Conservation (phyloP, 1,140 invertebrate genomes). For the Acromyrmex charruanus region DNA sequence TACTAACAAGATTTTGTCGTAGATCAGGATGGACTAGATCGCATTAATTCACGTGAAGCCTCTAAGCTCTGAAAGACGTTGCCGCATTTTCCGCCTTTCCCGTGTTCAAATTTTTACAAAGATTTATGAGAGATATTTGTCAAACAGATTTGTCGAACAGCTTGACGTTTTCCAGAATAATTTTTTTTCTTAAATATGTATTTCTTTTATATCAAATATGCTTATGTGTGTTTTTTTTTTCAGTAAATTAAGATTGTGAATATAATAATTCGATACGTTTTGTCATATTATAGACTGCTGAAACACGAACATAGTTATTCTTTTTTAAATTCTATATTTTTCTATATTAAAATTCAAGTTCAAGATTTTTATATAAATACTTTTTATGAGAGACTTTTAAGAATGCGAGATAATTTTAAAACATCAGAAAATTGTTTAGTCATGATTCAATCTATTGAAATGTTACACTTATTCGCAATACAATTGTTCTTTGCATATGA, state of each 20-base stretch:
- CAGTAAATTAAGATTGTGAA: not conserved
- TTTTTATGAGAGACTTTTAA: not conserved
- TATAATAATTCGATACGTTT: not conserved
- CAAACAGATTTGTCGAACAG: conserved; percentile 20
- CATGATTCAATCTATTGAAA: not conserved
- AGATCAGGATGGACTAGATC: conserved; percentile 56
- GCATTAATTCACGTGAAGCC: conserved; percentile 52
- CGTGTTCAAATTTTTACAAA: conserved; percentile 42
- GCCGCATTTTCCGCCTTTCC: conserved; percentile 36
- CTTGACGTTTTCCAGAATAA: not conserved
- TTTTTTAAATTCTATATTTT: too few species aligned
- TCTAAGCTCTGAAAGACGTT: conserved; percentile 28
- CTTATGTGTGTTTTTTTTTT: not conserved
- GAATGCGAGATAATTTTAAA: not conserved
- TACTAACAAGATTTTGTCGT: conserved; percentile 61
- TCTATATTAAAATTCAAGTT: too few species aligned
- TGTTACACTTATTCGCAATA: not conserved
- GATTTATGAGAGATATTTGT: conserved; percentile 39
- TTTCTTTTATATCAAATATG: not conserved
- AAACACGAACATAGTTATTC: too few species aligned
- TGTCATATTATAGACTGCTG: not conserved
- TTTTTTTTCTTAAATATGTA: not conserved
- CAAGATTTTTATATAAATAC: too few species aligned
- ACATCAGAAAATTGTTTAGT: conserved; percentile 2
- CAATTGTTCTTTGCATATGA: conserved; percentile 23